Evolutionary conservation across 2,888 invertebrate species (phyloP), one percentile per base, ranked within the genome.

Genomic region (Tyria jacobaeae): DNA sequence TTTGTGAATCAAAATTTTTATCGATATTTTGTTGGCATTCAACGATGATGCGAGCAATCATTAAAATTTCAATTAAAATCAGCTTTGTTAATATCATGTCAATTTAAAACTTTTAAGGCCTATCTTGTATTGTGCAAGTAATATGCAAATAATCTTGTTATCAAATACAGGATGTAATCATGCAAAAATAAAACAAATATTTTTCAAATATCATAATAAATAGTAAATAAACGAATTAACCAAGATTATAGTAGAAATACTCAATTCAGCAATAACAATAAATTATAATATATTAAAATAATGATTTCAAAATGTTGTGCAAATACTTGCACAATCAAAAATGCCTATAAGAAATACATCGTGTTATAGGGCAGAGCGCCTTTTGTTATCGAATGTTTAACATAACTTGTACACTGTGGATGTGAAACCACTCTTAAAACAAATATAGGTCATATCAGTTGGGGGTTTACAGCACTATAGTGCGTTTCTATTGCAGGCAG

Each of bases 101-200:
- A n/a, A n/a, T n/a, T n/a, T n/a, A n/a, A n/a, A 34, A 34, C 17
- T 49, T 14, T 21, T 25, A 51, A 53, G 39, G 62, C 49, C 50
- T 60, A 21, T n/a, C n/a, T 63, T 44, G 39, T 41, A 75, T 60
- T 64, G 70, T 76, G 76, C 70, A 73, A 76, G 70, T 76, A 73
- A 76, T 53, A 21, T 53, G 37, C 59, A 58, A 44, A 41, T 53
- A 21, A 3, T 17, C 15, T 21, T 44, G 27, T 52, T 21, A 15
- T 25, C 49, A 27, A 35, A n/a, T n/a, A 47, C 0, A 24, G 51
- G 34, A 35, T 56, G n/a, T 47, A 9, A 6, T 15, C 48, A 37
- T 15, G 24, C 25, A 47, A 47, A 56, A 47, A 56, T 27, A 47
- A 44, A 56, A 34, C 5, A 51, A 15, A 24, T 35, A 24, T 24